Percentiles rank a stretch among this genome's conserved stretches.
These are phyloP conservation scores for Littorina saxatilis DNA, from an alignment of 1,140 invertebrate species.

Conservation along the genomic window DNA sequence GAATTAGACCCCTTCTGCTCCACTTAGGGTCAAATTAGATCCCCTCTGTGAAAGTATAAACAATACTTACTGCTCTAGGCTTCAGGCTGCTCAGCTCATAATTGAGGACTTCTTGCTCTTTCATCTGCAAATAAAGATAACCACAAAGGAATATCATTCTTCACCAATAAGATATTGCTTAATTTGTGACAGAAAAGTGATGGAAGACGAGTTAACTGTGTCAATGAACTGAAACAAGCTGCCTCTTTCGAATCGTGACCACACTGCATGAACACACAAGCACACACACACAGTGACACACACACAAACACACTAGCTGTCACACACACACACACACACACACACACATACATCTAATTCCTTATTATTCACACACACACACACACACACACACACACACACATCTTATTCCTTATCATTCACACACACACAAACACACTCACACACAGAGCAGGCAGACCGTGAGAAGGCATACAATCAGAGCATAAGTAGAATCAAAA, in stretches of 20 bases:
- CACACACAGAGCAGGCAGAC: background rate
- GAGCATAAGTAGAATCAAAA: too few relatives aligned
- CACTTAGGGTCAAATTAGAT: too few relatives aligned
- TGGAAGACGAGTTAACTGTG: background rate
- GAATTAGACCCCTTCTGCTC: too few relatives aligned
- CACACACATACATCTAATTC: too few relatives aligned
- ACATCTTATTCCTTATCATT: background rate
- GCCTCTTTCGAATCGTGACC: background rate
- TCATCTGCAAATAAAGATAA: slow-evolving; percentile 25
- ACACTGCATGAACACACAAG: background rate
- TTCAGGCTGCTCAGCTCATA: slow-evolving; percentile 29
- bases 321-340: too few relatives aligned
- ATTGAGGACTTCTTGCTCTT: slow-evolving; percentile 36
- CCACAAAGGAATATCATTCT: too few relatives aligned
- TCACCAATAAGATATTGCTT: too few relatives aligned
- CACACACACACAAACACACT: background rate
- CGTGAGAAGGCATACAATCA: background rate
- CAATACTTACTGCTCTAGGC: slow-evolving; percentile 26
- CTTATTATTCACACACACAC: background rate
- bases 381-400: slow-evolving; percentile 19
- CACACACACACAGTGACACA: background rate
- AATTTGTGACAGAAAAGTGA: background rate
- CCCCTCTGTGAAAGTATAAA: background rate
- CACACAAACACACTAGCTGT: too few relatives aligned
- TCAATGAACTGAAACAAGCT: background rate